Evolutionary conservation across 2,888 invertebrate species (phyloP), one percentile per base, ranked within the genome.

Genomic region (Temnothorax ravouxi): DNA sequence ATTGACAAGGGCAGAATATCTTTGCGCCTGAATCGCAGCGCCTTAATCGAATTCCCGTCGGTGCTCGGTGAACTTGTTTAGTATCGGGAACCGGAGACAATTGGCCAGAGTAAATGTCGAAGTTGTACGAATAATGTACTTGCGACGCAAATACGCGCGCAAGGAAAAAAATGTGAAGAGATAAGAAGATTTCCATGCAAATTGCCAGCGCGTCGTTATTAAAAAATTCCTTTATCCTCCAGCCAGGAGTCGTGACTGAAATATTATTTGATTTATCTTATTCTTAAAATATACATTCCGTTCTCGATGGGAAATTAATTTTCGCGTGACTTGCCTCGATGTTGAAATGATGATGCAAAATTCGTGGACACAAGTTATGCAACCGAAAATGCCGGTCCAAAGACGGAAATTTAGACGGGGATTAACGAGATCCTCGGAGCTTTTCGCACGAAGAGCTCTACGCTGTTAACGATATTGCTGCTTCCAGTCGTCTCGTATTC

Each of bases 41-140:
- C 69, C 67, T 87, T 87, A 87, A 87, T 87, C 87, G 81, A 87
- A 88, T 87, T 87, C 87, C 54, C 66, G 52, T 25, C 66, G 66
- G 15, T 59, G 72, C 66, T 84, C 44, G 56, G 38, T 74, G 64
- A 52, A 86, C 66, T 76, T 81, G 62, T 76, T 64, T 61, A 83
- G 80, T 83, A 83, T 88, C 77, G 11, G 61, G 18, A 85, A 83
- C 80, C 88, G 80, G 50, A 83, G 86, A 87, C 86, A 87, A 87
- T 87, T 80, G 75, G 66, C 34, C 61, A 76, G 56, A 66, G 64
- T 59, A 66, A 84, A 76, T 80, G 80, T 59, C 85, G 76, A 72
- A 74, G 83, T 34, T 34, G 34, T 61, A 59, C 76, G 76, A 67
- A 50, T 47, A 62, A 54, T 50, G 29, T 29, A 29, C 3, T 29